These are phyloP conservation scores for Podiceps cristatus DNA, from an alignment of 2,113 vertebrate species.

Conservation along the genomic window DNA sequence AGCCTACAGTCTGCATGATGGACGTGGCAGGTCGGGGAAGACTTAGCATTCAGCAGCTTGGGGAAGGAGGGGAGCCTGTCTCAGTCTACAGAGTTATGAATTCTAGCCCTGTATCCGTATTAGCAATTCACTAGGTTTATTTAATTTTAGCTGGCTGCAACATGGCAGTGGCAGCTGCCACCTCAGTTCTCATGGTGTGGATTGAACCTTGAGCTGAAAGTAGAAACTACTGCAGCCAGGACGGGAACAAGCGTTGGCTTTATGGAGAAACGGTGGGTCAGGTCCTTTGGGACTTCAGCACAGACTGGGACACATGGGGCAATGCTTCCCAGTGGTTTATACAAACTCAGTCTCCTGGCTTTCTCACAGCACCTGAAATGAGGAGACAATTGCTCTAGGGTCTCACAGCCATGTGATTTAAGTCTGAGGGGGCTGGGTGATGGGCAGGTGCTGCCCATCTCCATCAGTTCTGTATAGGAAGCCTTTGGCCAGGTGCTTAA, in stretches of 20 bases:
- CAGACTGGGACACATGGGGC: fast-evolving
- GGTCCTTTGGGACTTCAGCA: not conserved
- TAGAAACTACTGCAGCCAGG: not conserved
- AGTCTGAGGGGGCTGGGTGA: not conserved
- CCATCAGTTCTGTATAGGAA: not conserved
- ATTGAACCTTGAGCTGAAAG: not conserved
- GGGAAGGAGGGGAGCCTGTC: not conserved
- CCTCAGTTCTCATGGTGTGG: fast-evolving
- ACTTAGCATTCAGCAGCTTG: not conserved
- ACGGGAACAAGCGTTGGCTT: not conserved
- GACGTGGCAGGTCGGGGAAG: not conserved
- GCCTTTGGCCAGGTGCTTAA: not conserved
- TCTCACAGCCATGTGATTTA: not conserved
- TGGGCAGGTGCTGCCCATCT: not conserved
- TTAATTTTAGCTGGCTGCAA: not conserved
- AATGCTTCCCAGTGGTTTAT: not conserved
- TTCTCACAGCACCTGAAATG: not conserved
- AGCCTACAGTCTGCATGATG: not conserved
- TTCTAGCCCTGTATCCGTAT: not conserved
- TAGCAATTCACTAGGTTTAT: fast-evolving
- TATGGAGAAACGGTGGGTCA: not conserved
- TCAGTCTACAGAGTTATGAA: not conserved
- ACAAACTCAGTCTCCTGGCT: not conserved
- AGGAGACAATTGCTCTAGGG: not conserved
- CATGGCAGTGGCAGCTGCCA: fast-evolving